Percentiles rank a stretch among this genome's conserved stretches.
Conservation (phyloP, 2,888 invertebrate genomes). For the Doris montereyensis region DNA sequence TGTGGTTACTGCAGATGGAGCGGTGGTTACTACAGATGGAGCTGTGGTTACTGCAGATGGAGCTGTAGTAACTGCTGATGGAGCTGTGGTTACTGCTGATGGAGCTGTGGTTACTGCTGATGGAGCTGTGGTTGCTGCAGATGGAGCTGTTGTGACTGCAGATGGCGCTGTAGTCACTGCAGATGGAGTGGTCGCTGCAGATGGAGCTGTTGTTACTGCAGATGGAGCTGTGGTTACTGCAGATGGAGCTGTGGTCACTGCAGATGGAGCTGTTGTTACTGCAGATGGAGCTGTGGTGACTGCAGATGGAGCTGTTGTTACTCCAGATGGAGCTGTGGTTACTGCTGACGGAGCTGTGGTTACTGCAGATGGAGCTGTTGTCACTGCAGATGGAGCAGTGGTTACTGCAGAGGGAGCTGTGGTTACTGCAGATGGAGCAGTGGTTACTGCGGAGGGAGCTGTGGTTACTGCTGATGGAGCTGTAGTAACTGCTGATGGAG, state of each 20-base stretch:
- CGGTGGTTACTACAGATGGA: background rate
- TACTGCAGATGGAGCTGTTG: background rate
- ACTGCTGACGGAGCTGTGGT: background rate
- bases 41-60: background rate
- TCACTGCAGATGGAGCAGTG: background rate
- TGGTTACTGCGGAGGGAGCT: background rate
- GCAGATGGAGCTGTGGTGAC: background rate
- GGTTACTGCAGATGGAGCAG: background rate
- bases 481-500: background rate
- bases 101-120: background rate
- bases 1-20: background rate
- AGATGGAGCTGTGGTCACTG: background rate
- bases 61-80: background rate
- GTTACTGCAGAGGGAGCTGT: background rate
- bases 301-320: background rate
- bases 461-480: background rate
- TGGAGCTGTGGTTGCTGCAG: background rate
- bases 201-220: background rate
- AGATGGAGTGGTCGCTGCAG: background rate
- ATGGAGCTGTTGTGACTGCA: background rate
- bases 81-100: background rate
- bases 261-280: background rate
- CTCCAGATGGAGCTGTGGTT: background rate
- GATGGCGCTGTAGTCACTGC: background rate
- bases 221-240: background rate